phyloP scores from a whole-genome alignment of 92 coral and sea anemone species.

The Epizoanthus ramosus region DNA sequence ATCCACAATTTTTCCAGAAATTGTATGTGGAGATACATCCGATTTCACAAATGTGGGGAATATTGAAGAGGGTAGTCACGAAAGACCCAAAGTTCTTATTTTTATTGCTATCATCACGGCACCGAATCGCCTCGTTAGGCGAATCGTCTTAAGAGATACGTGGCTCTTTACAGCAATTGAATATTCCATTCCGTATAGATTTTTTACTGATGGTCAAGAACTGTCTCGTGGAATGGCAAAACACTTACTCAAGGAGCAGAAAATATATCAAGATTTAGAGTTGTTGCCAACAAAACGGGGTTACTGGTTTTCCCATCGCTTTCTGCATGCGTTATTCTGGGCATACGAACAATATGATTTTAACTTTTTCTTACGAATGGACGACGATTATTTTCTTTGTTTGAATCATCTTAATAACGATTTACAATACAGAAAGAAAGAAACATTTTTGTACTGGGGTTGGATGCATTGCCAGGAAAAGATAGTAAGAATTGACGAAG shows the following conservation, averaged over 20 bases:
- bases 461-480: slow-evolving; percentile 21
- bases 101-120: slow-evolving; percentile 46
- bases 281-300: slow-evolving; percentile 34
- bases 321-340: slow-evolving; percentile 45
- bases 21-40: too few species aligned
- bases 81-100: slow-evolving; percentile 34
- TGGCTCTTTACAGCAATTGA: slow-evolving; percentile 33
- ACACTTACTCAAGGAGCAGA: slow-evolving; percentile 8
- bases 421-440: slow-evolving; percentile 40
- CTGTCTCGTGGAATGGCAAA: neutral
- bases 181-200: slow-evolving; percentile 30
- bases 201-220: slow-evolving; percentile 50
- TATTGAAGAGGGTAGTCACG: too few species aligned
- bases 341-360: slow-evolving; percentile 35
- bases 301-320: slow-evolving; percentile 24
- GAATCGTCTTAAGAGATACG: slow-evolving; percentile 22
- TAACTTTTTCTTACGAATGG: slow-evolving; percentile 29
- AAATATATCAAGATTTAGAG: slow-evolving; percentile 15
- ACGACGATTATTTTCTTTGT: slow-evolving; percentile 53
- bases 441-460: slow-evolving; percentile 50
- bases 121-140: slow-evolving; percentile 14
- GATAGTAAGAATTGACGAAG: slow-evolving; percentile 49
- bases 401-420: slow-evolving; percentile 40
- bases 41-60: too few species aligned
- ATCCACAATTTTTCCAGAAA: too few species aligned